A percentile compares a stretch with the other conserved stretches of the same genome.
Conservation (phyloP, 1,140 invertebrate genomes). For the Phortica variegata region DNA sequence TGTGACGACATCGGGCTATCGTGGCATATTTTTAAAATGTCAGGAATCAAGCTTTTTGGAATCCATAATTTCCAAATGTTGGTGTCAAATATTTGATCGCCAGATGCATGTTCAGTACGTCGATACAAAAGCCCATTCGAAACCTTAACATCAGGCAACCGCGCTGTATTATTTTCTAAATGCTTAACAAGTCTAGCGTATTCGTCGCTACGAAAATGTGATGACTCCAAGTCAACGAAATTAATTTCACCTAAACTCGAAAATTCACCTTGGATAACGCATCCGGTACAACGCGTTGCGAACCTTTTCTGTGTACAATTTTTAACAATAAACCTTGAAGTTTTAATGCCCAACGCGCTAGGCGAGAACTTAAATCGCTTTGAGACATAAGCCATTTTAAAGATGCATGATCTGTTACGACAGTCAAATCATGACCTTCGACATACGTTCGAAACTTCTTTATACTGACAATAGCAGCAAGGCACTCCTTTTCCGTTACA, state of each 20-base stretch:
- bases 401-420: too few species aligned
- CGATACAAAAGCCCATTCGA: neutral
- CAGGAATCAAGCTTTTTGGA: too few species aligned
- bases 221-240: neutral
- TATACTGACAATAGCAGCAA: too few species aligned
- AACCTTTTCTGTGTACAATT: constrained; percentile 34
- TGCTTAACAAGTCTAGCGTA: neutral
- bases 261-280: too few species aligned
- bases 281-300: neutral
- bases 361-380: neutral
- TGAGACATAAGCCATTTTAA: constrained; percentile 27
- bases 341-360: constrained; percentile 39
- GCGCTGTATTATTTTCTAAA: neutral
- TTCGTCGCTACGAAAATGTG: neutral
- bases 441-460: too few species aligned
- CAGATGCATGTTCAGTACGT: too few species aligned
- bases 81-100: too few species aligned
- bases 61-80: too few species aligned
- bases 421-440: too few species aligned
- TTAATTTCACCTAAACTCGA: too few species aligned
- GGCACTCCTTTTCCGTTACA: too few species aligned
- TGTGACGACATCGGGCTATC: neutral
- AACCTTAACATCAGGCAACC: neutral
- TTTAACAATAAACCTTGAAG: constrained; percentile 34
- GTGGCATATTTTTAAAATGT: neutral